A percentile compares a stretch with the other conserved stretches of the same genome.
phyloP scores from a whole-genome alignment of 2,113 vertebrate genomes.

The Brienomyrus longianalis region DNA sequence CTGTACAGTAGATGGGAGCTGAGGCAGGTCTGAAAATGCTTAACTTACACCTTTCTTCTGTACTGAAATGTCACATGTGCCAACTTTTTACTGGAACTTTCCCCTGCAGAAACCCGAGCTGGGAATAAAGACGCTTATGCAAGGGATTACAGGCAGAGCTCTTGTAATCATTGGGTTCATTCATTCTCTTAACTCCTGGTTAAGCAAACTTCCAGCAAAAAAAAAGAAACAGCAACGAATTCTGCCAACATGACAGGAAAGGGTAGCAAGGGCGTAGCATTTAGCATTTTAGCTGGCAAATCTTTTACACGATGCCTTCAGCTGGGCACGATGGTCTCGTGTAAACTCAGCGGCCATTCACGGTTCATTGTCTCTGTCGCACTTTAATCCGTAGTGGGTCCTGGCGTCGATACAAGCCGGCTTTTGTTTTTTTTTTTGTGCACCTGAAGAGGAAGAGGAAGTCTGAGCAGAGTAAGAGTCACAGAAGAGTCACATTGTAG shows the following conservation, averaged over 20 bases:
- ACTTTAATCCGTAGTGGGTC: conserved; percentile 51
- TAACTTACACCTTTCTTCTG: not conserved
- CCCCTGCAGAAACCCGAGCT: not conserved
- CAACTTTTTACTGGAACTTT: not conserved
- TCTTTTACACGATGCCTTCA: not conserved
- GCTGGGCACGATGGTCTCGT: not conserved
- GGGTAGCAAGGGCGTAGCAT: not conserved
- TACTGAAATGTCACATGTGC: not conserved
- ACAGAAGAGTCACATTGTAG: not conserved
- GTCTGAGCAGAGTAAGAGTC: conserved; percentile 3
- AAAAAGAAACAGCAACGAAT: not conserved
- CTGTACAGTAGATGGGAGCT: not conserved
- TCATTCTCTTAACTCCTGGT: not conserved
- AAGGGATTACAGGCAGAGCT: not conserved
- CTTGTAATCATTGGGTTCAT: not conserved
- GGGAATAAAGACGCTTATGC: not conserved
- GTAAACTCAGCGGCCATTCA: conserved; percentile 42
- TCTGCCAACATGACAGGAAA: not conserved
- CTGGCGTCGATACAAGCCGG: conserved; percentile 32
- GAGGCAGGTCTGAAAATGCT: not conserved
- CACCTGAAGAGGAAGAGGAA: conserved; percentile 24
- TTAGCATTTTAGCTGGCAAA: not conserved
- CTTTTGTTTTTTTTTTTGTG: conserved; percentile 24
- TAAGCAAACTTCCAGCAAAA: not conserved
- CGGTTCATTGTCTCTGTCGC: conserved; percentile 34